A percentile compares a stretch with the other conserved stretches of the same genome.
Conservation (phyloP, 2,113 vertebrate genomes). For the Dipodomys stephensi region DNA sequence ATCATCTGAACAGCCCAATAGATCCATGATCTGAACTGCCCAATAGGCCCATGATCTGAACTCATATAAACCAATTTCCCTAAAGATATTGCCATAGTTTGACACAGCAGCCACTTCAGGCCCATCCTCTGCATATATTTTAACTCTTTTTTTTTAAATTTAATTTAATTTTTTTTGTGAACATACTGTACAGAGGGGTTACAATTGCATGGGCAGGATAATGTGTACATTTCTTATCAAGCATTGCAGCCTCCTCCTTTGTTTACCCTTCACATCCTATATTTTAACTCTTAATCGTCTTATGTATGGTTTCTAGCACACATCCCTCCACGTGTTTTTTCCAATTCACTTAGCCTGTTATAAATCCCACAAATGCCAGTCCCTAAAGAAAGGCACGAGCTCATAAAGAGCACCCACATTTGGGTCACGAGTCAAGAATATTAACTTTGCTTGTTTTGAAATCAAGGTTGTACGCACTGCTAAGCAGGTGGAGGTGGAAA, state of each 20-base stretch:
- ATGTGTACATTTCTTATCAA: too few species aligned
- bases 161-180: too few species aligned
- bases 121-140: neutral
- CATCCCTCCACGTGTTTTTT: neutral
- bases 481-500: constrained; percentile 33
- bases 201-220: too few species aligned
- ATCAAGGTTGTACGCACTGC: constrained; percentile 47
- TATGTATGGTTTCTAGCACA: neutral
- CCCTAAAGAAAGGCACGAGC: constrained; percentile 61
- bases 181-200: too few species aligned
- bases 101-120: too few species aligned
- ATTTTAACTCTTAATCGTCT: neutral
- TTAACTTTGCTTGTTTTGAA: constrained; percentile 71
- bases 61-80: neutral
- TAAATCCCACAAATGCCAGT: constrained; percentile 10
- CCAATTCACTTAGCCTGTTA: neutral
- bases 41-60: neutral
- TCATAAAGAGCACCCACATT: constrained; percentile 68
- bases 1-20: too few species aligned
- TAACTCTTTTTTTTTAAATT: neutral
- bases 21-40: too few species aligned
- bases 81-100: neutral
- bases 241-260: too few species aligned
- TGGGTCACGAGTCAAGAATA: constrained; percentile 74
- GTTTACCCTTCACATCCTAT: too few species aligned